A percentile compares a stretch with the other conserved stretches of the same genome.
phyloP scores from a whole-genome alignment of 2,888 invertebrate species.

The Callinectes sapidus region DNA sequence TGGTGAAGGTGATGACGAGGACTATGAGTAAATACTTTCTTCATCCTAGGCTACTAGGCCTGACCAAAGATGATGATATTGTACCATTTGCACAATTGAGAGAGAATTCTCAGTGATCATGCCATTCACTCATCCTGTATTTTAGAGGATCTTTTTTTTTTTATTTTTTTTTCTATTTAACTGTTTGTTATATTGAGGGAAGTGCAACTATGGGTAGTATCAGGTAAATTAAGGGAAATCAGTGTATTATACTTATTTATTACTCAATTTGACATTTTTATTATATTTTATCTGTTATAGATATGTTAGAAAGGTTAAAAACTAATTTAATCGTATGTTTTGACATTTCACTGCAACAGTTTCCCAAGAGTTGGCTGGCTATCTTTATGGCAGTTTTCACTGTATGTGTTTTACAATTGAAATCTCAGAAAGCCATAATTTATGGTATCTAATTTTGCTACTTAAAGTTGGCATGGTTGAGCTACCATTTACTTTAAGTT shows the following conservation, averaged over 20 bases:
- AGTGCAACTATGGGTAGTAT: conserved; percentile 44
- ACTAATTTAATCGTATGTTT: not conserved
- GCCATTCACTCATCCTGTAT: conserved; percentile 5
- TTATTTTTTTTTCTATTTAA: too few species aligned
- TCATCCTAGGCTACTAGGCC: not conserved
- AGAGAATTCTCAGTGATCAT: not conserved
- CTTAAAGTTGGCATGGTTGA: not conserved
- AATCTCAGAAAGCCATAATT: not conserved
- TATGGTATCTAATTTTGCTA: conserved; percentile 28
- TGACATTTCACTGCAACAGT: not conserved
- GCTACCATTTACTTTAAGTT: not conserved
- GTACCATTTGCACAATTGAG: conserved; percentile 48
- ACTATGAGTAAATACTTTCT: conserved; percentile 26
- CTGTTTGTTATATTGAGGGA: conserved; percentile 45
- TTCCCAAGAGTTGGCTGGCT: not conserved
- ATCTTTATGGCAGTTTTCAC: not conserved
- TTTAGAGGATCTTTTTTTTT: conserved; percentile 13
- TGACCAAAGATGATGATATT: conserved; percentile 62
- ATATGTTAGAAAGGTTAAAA: not conserved
- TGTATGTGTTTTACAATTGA: not conserved
- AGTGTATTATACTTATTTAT: conserved; percentile 55
- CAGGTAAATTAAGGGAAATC: conserved; percentile 22
- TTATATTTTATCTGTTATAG: conserved; percentile 44
- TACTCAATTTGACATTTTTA: conserved; percentile 47
- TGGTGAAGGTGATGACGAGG: conserved; percentile 57